Conservation (phyloP, 2,797 vertebrate genomes). For the Protonibea diacanthus region DNA sequence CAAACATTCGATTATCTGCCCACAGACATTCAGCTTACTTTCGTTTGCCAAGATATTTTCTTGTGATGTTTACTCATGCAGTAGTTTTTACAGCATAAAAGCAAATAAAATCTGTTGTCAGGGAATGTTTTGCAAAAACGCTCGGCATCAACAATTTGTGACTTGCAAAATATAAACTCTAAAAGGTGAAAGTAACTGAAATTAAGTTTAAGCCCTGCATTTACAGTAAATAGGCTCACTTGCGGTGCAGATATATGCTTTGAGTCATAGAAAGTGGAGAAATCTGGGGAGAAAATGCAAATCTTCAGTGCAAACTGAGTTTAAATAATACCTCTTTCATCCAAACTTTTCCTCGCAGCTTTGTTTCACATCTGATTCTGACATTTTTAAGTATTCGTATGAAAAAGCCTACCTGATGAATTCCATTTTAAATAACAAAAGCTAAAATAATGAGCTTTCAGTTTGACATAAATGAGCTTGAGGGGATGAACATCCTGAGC, state of each 20-base stretch:
- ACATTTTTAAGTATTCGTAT: slow-evolving; percentile 13
- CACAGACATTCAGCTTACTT: too few relatives aligned
- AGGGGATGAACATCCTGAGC: slow-evolving; percentile 5
- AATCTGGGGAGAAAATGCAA: neutral
- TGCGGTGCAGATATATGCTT: neutral
- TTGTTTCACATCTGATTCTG: neutral
- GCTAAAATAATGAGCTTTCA: neutral
- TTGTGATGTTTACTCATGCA: too few relatives aligned
- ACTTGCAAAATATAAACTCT: too few relatives aligned
- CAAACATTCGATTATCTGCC: too few relatives aligned
- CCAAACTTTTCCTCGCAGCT: neutral
- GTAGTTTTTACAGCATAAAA: too few relatives aligned
- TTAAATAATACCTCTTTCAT: neutral
- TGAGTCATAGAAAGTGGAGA: neutral
- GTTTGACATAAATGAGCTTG: neutral
- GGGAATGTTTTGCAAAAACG: too few relatives aligned
- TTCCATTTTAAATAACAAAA: slow-evolving; percentile 17
- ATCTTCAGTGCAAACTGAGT: too few relatives aligned
- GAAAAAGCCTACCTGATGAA: neutral
- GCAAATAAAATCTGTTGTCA: too few relatives aligned
- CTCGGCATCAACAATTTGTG: too few relatives aligned
- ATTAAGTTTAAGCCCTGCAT: too few relatives aligned
- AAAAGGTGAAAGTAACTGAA: too few relatives aligned
- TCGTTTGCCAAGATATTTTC: too few relatives aligned
- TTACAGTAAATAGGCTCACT: neutral